Base-by-base conservation (phyloP, 1,140 invertebrate genomes). In the Propsilocerus akamusi region DNA sequence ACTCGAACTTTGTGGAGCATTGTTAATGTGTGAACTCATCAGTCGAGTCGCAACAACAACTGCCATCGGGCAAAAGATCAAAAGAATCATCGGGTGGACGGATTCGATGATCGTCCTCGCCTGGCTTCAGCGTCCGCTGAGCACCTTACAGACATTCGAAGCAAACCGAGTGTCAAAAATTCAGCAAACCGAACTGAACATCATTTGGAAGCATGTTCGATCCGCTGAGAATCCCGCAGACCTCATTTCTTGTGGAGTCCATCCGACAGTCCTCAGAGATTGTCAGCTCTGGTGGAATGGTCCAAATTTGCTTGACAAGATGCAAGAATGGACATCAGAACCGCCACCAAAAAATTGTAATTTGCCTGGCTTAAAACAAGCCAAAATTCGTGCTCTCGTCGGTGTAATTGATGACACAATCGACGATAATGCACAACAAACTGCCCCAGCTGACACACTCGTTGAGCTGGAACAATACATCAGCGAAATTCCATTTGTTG, bases 1-100 rank as follows among this genome's bases (percentile, higher is more conserved):
- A 52, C 54, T 73, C 20, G 72, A 74, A 56, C 54, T 74, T 14
- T 60, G 56, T 48, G 69, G 59, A 7, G n/a, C n/a, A n/a, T n/a
- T 57, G 0, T 46, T 66, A 3, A 46, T 64, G 12, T 41, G 56
- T 3, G 34, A 56, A 48, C 10, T 58, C 2, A 11, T 60, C 2
- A 12, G 23, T 2, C 54, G 51, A 25, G 49, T 60, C 1, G 14
- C 53, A 32, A 26, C 48, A 5, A 49, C 56, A 7, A 55, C 67
- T 17, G 48, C 55, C 20, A 47, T 61, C 25, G 46, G 53, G 6
- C 53, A 65, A 37, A 23, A 46, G 1, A n/a, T n/a, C 47, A 59
- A 5, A 52, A 60, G 2, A 56, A 53, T 46, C 65, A 61, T 51
- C 68, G 64, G 62, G n/a, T 53, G 49, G 46, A 50, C 51, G 14